Percentiles rank a stretch among this genome's conserved stretches.
These are phyloP conservation scores for Lontra canadensis DNA, from an alignment of 2,113 vertebrate genomes.

Conservation along the genomic window DNA sequence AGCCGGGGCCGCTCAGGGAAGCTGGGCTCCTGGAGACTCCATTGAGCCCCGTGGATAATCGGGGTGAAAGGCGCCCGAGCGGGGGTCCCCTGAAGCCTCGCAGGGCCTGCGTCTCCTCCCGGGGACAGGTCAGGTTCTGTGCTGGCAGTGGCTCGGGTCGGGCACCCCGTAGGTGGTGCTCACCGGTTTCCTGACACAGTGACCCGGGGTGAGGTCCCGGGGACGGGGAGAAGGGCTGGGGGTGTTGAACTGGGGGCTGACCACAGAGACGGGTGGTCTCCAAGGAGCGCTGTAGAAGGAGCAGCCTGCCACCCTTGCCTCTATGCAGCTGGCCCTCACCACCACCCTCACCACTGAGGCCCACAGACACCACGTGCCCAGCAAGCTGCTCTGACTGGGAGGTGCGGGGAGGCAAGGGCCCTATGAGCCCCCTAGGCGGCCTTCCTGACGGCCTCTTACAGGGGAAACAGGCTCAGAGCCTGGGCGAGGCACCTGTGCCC, in stretches of 20 bases:
- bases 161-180: accelerated
- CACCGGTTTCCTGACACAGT: no score
- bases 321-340: accelerated
- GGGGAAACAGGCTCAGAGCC: neutral
- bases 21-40: neutral
- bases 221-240: neutral
- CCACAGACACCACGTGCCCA: accelerated
- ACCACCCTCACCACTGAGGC: accelerated
- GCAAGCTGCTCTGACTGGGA: accelerated
- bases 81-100: accelerated
- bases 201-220: no score
- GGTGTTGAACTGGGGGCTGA: neutral
- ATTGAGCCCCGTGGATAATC: neutral
- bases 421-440: accelerated
- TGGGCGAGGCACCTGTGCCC: neutral
- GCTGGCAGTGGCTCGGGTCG: accelerated
- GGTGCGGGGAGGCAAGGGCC: accelerated
- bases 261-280: neutral
- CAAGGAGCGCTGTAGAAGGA: accelerated
- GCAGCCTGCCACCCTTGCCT: accelerated
- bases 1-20: constrained; percentile 72
- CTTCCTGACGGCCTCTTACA: neutral
- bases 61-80: accelerated
- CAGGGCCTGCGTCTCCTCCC: neutral
- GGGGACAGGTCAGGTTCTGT: neutral